Evolutionary conservation across 2,113 vertebrate species (phyloP), one percentile per base, ranked within the genome.

Genomic region (Myxocyprinus asiaticus): DNA sequence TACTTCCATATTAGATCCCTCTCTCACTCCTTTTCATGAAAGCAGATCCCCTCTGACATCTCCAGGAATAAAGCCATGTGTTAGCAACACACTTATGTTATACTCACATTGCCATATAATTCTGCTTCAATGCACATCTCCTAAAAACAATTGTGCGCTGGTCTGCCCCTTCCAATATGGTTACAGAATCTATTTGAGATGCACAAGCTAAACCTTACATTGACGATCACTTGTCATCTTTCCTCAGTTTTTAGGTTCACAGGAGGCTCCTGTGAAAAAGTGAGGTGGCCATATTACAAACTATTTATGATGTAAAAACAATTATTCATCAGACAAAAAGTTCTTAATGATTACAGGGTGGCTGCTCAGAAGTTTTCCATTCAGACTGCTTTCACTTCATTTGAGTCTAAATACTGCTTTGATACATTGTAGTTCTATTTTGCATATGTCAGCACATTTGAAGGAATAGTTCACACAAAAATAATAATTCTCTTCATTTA

Each of bases 1-100:
- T 92, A 86, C 80, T 94, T 91, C 91, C 90, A 93, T 67, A 89
- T 93, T 93, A 85, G 15, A 84, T 84, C 77, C 77, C 75, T 59
- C 85, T 85, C 74, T 75, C 81, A 65, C 84, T 86, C 77, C 82
- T 88, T 86, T 82, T 86, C 61, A 79, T 64, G 84, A 91, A 91
- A 90, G 85, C 77, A 58, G 85, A 88, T 89, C 90, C 85, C 86
- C 81, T 83, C 14, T 85, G 81, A 89, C 81, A 84, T 88, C 86
- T 81, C 86, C 85, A 82, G 83, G 84, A 88, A 87, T 88, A 91
- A 84, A 83, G 81, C 83, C 87, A 90, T 90, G 87, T 53, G 58
- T 84, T 85, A 84, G 82, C 84, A 90, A 90, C 81, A 78, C 89
- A 86, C 90, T 90, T 88, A 86, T 87, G 91, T 92, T 89, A 82